phyloP scores from a whole-genome alignment of 2,888 invertebrate genomes.

The Elegia similella region DNA sequence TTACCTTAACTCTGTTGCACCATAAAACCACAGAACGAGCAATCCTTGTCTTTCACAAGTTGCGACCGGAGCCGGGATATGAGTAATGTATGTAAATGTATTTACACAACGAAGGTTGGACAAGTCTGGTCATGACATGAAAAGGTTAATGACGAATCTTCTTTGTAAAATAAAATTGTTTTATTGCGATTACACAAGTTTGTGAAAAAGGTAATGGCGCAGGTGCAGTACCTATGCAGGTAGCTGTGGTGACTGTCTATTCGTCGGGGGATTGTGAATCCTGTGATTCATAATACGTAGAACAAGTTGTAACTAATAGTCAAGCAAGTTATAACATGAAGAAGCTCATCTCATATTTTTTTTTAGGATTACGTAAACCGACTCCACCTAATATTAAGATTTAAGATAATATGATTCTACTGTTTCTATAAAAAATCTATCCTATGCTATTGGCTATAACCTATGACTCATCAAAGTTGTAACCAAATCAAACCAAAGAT shows the following conservation, averaged over 20 bases:
- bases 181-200: neutral
- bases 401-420: no score
- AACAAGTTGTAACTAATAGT: no score
- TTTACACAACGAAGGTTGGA: neutral
- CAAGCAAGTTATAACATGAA: no score
- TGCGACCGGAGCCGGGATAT: slow-evolving; percentile 6
- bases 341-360: no score
- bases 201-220: neutral
- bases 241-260: neutral
- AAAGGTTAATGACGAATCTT: slow-evolving; percentile 2
- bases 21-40: slow-evolving; percentile 8
- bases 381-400: no score
- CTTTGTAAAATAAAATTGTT: neutral
- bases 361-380: no score
- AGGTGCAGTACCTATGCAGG: neutral
- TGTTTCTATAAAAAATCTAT: no score
- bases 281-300: no score
- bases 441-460: no score
- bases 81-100: slow-evolving; percentile 2
- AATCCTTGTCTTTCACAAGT: slow-evolving; percentile 14
- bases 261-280: no score
- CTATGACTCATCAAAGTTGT: no score
- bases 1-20: slow-evolving; percentile 12
- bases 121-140: slow-evolving; percentile 1
- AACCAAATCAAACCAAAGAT: no score